Percentiles rank a stretch among this genome's conserved stretches.
Evolutionary conservation across 2,888 invertebrate genomes (phyloP).

Genomic region (Mythimna lalbum): DNA sequence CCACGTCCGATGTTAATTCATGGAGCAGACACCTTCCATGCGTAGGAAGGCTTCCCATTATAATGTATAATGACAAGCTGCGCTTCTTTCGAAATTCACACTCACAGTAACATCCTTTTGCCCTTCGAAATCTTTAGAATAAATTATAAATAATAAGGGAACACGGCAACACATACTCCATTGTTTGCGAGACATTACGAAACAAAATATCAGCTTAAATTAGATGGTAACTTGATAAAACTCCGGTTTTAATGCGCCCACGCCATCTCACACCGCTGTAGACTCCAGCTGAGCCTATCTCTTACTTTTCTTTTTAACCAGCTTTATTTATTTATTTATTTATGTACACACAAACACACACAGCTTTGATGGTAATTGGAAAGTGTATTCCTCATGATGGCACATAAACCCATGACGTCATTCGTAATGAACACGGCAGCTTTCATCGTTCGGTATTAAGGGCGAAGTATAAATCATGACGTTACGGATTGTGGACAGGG

Average conservation of each 20-base stretch:
- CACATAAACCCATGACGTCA: slow-evolving; percentile 59
- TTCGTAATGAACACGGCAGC: slow-evolving; percentile 53
- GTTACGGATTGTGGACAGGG: slow-evolving; percentile 44
- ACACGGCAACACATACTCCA: slow-evolving; percentile 62
- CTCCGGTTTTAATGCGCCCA: slow-evolving; percentile 70
- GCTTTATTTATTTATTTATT: too few relatives aligned
- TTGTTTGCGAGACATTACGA: slow-evolving; percentile 72
- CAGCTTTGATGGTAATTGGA: slow-evolving; percentile 65
- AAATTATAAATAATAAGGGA: slow-evolving; percentile 68
- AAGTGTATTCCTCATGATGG: slow-evolving; percentile 66
- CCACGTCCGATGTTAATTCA: slow-evolving; percentile 66
- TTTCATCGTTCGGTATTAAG: slow-evolving; percentile 51
- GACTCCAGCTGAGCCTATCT: slow-evolving; percentile 61
- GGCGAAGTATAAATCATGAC: slow-evolving; percentile 51
- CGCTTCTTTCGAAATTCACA: slow-evolving; percentile 68
- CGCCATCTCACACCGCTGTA: slow-evolving; percentile 62
- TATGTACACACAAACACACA: too few relatives aligned
- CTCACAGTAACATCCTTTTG: slow-evolving; percentile 65
- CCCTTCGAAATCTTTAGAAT: slow-evolving; percentile 67
- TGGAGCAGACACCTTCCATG: slow-evolving; percentile 58
- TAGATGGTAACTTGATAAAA: slow-evolving; percentile 73
- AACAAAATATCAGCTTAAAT: slow-evolving; percentile 73
- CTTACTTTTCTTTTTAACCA: slow-evolving; percentile 68
- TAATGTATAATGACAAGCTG: slow-evolving; percentile 71
- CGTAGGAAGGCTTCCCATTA: slow-evolving; percentile 73